phyloP scores from a whole-genome alignment of 2,888 invertebrate species.

The Peribatodes rhomboidaria region DNA sequence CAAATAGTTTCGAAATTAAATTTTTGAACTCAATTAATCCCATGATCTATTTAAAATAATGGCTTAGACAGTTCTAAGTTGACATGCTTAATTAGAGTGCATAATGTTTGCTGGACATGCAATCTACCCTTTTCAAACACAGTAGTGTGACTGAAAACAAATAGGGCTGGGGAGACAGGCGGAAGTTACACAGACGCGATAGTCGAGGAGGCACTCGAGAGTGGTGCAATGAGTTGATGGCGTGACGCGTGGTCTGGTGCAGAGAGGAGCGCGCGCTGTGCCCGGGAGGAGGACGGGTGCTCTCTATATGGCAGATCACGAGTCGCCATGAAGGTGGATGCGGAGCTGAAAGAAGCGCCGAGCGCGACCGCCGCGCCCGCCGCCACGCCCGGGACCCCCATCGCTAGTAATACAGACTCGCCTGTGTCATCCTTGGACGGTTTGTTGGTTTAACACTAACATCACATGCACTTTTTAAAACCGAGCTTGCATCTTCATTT shows the following conservation, averaged over 20 bases:
- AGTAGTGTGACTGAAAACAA: constrained; percentile 11
- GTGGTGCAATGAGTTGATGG: constrained; percentile 59
- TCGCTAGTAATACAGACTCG: constrained; percentile 79
- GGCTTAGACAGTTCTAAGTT: not conserved
- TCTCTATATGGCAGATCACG: constrained; percentile 66
- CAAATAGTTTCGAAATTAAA: not conserved
- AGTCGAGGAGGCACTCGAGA: constrained; percentile 48
- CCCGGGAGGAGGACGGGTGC: constrained; percentile 57
- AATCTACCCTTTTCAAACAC: constrained; percentile 9
- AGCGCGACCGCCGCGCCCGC: constrained; percentile 65
- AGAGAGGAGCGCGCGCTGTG: constrained; percentile 67
- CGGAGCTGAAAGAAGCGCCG: constrained; percentile 71
- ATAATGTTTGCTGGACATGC: constrained; percentile 2
- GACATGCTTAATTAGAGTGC: constrained; percentile 11
- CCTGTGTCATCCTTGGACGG: constrained; percentile 81
- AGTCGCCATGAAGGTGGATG: constrained; percentile 72
- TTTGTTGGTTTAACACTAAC: constrained; percentile 71
- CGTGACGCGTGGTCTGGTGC: constrained; percentile 73
- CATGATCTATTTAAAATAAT: not conserved
- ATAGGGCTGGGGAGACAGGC: constrained; percentile 21
- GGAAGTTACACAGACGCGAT: not conserved
- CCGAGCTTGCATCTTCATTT: constrained; percentile 52
- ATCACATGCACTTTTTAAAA: constrained; percentile 54
- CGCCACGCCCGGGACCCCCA: constrained; percentile 63
- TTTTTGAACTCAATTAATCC: not conserved